A percentile compares a stretch with the other conserved stretches of the same genome.
Conservation (phyloP, 2,888 invertebrate species). For the Melinaea menophilus region DNA sequence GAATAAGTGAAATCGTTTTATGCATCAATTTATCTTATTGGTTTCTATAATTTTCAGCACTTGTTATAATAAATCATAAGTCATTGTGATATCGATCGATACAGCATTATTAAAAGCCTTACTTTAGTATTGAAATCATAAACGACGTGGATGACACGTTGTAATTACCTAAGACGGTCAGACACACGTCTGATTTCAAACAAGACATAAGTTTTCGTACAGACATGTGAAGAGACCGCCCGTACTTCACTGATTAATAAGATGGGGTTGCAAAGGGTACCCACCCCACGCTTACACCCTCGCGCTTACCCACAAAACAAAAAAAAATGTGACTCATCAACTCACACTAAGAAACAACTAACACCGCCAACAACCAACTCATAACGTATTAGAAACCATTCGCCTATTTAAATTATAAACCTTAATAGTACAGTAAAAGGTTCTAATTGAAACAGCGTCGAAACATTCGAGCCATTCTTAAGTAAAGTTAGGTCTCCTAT, state of each 20-base stretch:
- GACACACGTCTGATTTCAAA: conserved; percentile 50
- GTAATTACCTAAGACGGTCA: conserved; percentile 21
- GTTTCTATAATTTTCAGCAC: too few relatives aligned
- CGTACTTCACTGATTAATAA: conserved; percentile 78
- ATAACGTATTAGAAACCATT: conserved; percentile 50
- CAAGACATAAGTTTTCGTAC: conserved; percentile 59
- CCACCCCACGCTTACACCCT: conserved; percentile 64
- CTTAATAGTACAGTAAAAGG: conserved; percentile 58
- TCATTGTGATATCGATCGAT: background rate
- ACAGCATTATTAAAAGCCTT: background rate
- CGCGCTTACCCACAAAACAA: conserved; percentile 78
- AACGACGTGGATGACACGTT: conserved; percentile 14
- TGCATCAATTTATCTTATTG: too few relatives aligned
- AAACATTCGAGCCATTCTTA: conserved; percentile 53
- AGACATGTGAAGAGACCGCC: conserved; percentile 75
- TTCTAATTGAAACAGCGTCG: conserved; percentile 40
- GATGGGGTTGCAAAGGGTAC: conserved; percentile 77
- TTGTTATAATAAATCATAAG: too few relatives aligned
- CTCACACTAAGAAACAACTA: conserved; percentile 67
- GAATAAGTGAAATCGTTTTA: too few relatives aligned
- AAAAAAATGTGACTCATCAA: conserved; percentile 80
- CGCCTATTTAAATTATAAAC: conserved; percentile 56
- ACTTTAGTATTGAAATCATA: background rate
- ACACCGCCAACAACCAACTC: conserved; percentile 45
- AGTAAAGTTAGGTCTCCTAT: conserved; percentile 67